Conservation (phyloP, 2,113 vertebrate genomes). For the Paraplagusia blochii region DNA sequence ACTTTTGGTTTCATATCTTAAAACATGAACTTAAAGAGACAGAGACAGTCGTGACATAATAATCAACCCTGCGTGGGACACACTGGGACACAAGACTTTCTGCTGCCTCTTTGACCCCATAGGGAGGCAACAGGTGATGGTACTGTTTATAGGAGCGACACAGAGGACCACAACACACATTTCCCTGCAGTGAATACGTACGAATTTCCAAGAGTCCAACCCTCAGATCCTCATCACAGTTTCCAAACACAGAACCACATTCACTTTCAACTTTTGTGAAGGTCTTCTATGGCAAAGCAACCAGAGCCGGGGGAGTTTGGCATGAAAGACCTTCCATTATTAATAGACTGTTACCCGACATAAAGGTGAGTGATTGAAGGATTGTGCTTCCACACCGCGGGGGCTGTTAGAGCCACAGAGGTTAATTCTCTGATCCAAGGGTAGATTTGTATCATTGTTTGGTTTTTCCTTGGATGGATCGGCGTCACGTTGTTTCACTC, state of each 20-base stretch:
- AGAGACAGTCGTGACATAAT: neutral
- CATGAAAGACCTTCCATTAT: slow-evolving; percentile 70
- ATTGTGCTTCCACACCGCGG: slow-evolving; percentile 66
- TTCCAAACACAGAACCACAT: slow-evolving; percentile 40
- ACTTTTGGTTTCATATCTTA: neutral
- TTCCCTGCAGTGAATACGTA: slow-evolving; percentile 15
- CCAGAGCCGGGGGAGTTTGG: slow-evolving; percentile 53
- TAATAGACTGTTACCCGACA: slow-evolving; percentile 72
- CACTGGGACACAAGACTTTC: too few species aligned
- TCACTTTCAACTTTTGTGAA: slow-evolving; percentile 58
- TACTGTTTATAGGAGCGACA: too few species aligned
- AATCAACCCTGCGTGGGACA: neutral
- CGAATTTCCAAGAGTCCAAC: slow-evolving; percentile 25
- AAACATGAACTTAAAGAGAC: neutral
- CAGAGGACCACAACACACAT: slow-evolving; percentile 5
- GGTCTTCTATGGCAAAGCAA: slow-evolving; percentile 53
- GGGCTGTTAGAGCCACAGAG: slow-evolving; percentile 66
- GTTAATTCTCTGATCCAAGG: slow-evolving; percentile 79
- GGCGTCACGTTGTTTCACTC: slow-evolving; percentile 53
- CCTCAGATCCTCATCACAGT: slow-evolving; percentile 27
- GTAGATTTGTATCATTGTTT: slow-evolving; percentile 78
- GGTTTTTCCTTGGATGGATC: slow-evolving; percentile 59
- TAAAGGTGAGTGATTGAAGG: slow-evolving; percentile 69
- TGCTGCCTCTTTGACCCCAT: neutral
- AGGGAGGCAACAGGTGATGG: too few species aligned